Conservation (phyloP, 92 coral and sea anemone genomes). For the Porites cylindrica region DNA sequence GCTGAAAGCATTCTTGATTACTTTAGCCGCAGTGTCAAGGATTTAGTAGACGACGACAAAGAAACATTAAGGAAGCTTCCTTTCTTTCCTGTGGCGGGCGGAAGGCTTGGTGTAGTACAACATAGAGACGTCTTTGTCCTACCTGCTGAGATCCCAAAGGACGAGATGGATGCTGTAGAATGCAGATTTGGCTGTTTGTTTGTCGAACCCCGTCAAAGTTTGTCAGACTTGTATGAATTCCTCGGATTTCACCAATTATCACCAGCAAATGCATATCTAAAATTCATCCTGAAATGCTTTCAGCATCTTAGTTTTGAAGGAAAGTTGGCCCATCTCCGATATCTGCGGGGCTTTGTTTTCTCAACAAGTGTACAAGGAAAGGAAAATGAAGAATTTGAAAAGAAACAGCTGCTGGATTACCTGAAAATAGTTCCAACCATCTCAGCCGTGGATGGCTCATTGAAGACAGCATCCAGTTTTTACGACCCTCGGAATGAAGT, state of each 20-base stretch:
- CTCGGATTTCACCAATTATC: conserved; percentile 32
- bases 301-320: conserved; percentile 22
- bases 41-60: not conserved
- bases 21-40: conserved; percentile 19
- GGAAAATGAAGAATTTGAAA: not conserved
- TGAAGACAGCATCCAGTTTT: conserved; percentile 43
- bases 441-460: conserved; percentile 5
- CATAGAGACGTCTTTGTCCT: conserved; percentile 30
- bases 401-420: not conserved
- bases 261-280: conserved; percentile 60
- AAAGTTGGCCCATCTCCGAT: conserved; percentile 42
- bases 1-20: conserved; percentile 37
- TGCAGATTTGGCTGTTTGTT: conserved; percentile 32
- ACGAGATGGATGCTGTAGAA: conserved; percentile 47
- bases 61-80: conserved; percentile 47
- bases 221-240: conserved; percentile 35
- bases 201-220: not conserved
- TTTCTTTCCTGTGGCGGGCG: conserved; percentile 39
- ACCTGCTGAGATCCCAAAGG: conserved; percentile 43
- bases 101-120: conserved; percentile 9
- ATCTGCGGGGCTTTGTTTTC: not conserved
- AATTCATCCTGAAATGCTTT: conserved; percentile 46
- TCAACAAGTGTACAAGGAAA: not conserved
- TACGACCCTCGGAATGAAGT: conserved; percentile 61
- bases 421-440: not conserved